Evolutionary conservation across 2,888 invertebrate genomes (phyloP), one percentile per base, ranked within the genome.

Genomic region (Torymus tubicola): DNA sequence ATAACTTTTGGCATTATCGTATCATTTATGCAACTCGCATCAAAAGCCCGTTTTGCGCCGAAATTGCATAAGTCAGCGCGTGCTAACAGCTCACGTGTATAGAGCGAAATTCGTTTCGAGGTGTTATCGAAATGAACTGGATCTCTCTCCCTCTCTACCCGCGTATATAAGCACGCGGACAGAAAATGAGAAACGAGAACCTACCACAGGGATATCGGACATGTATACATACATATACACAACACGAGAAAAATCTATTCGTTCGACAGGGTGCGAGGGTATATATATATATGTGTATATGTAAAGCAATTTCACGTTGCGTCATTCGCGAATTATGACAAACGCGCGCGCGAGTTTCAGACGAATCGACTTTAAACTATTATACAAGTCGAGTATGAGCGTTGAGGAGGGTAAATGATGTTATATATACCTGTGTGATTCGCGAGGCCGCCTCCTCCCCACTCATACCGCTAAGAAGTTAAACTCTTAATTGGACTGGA

Each of bases 401-500:
- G 11, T 42, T 42, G 24, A 21, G 10, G 57, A 70, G 60, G 60
- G 60, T 75, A 64, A 75, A 75, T 67, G 24, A 60, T 52, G 67
- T 75, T 75, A 21, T 21, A 21, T 21, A 21, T 21, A 71, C 61
- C 16, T 50, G 60, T 16, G 74, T 53, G 61, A 75, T 68, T 75
- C 61, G 60, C 61, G 14, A 14, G 31, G 5, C 2, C 57, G 14
- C 11, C 42, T 24, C 55, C 68, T 61, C n/a, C 61, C 42, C 55
- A 14, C 52, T 10, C n/a, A 42, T 12, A 16, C 58, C 13, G n/a
- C 57, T n/a, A 65, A 69, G 65, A 78, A 42, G 69, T 72, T 67
- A 69, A 75, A 81, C 58, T 79, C 68, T 79, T 79, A 81, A 81
- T 79, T 78, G 75, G 75, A 78, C 68, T 72, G 52, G 70, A 75